These are phyloP conservation scores for Antechinus stuartii DNA, from an alignment of 2,113 vertebrate genomes.

Conservation along the genomic window DNA sequence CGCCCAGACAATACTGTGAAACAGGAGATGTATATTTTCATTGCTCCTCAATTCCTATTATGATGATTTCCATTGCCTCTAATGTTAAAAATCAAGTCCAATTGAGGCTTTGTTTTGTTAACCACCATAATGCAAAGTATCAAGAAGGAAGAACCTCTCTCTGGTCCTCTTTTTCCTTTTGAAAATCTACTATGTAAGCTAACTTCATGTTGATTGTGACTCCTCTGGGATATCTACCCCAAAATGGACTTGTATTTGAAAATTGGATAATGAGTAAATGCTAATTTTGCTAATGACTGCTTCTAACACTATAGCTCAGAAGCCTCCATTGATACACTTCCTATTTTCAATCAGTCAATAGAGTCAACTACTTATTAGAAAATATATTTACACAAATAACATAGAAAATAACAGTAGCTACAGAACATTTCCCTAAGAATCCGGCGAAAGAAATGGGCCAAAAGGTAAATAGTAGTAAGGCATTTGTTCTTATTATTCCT, in stretches of 20 bases:
- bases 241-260: not conserved
- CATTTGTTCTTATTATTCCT: too few species aligned
- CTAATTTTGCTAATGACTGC: not conserved
- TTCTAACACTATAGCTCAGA: not conserved
- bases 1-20: conserved; percentile 59
- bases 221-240: not conserved
- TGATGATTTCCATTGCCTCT: not conserved
- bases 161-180: not conserved
- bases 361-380: not conserved
- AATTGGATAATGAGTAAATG: not conserved
- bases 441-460: not conserved
- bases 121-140: not conserved
- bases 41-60: not conserved
- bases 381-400: not conserved
- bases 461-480: not conserved
- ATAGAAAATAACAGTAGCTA: not conserved
- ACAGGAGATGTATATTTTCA: conserved; percentile 36
- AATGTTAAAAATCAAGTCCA: not conserved
- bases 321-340: not conserved
- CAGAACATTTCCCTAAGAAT: not conserved
- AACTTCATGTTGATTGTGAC: not conserved
- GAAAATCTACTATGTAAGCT: not conserved
- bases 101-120: not conserved
- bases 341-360: not conserved
- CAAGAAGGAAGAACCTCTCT: not conserved